Percentiles rank a stretch among this genome's conserved stretches.
These are phyloP conservation scores for Scaptomyza cyrtandrae DNA, from an alignment of 2,888 invertebrate genomes.

Conservation along the genomic window DNA sequence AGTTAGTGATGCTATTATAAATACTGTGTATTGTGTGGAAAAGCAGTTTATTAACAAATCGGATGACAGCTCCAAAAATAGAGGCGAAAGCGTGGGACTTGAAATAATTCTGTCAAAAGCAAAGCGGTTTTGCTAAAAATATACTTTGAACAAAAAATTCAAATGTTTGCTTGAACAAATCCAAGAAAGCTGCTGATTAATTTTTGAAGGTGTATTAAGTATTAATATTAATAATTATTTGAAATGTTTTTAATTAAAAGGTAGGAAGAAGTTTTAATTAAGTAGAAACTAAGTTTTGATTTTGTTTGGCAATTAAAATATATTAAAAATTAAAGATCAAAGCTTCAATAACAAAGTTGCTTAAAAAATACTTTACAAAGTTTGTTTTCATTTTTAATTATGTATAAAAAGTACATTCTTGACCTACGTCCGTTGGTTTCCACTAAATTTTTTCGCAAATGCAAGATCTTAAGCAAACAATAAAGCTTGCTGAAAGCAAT, in stretches of 20 bases:
- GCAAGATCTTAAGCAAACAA: neutral
- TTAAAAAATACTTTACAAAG: neutral
- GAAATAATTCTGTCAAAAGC: neutral
- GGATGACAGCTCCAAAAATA: conserved; percentile 5
- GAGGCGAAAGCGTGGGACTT: neutral
- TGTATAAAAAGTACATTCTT: neutral
- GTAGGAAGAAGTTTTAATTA: too few species aligned
- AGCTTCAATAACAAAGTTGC: neutral
- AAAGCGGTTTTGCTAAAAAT: neutral
- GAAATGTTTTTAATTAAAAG: neutral
- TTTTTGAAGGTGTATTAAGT: neutral
- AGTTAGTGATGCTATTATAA: conserved; percentile 9
- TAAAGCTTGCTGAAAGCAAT: conserved; percentile 62
- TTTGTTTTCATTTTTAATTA: neutral
- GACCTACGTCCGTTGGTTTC: conserved; percentile 1
- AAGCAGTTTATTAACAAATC: conserved; percentile 44
- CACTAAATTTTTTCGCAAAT: too few species aligned
- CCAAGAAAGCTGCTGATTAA: neutral
- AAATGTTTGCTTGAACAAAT: too few species aligned
- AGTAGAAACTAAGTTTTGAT: too few species aligned
- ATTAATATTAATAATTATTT: too few species aligned
- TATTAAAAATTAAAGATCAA: too few species aligned
- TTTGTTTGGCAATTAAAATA: too few species aligned
- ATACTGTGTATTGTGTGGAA: conserved; percentile 15
- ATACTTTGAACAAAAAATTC: neutral